Evolutionary conservation across 2,113 vertebrate genomes (phyloP).

Genomic region (Amphiprion ocellaris): DNA sequence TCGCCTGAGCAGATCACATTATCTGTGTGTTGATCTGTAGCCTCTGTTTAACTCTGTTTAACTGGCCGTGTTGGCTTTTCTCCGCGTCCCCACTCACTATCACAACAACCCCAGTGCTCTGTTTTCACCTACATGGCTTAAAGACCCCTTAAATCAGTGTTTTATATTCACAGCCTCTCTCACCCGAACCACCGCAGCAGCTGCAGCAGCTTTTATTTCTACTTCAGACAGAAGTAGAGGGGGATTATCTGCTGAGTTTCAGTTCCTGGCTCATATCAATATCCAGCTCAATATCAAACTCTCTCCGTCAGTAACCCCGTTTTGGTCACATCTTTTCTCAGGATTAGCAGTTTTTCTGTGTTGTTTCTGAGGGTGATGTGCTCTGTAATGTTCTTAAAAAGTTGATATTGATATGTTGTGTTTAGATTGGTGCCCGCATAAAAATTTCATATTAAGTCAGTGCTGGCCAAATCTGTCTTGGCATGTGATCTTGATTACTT

Average conservation of each 20-base stretch:
- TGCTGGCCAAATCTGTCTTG: not conserved
- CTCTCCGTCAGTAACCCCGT: not conserved
- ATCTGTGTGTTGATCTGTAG: constrained; percentile 64
- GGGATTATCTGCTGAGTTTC: not conserved
- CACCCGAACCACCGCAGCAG: constrained; percentile 1
- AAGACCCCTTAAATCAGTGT: constrained; percentile 18
- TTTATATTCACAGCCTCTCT: constrained; percentile 29
- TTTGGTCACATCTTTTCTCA: not conserved
- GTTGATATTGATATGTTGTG: not conserved
- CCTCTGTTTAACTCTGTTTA: constrained; percentile 60
- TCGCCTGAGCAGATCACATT: constrained; percentile 65
- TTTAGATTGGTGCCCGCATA: not conserved
- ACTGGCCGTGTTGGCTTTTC: constrained; percentile 51
- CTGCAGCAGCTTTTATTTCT: constrained; percentile 21
- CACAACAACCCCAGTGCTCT: constrained; percentile 13
- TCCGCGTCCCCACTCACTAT: constrained; percentile 25
- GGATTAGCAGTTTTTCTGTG: too few relatives aligned
- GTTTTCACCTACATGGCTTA: constrained; percentile 24
- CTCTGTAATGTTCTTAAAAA: not conserved
- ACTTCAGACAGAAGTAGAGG: constrained; percentile 31
- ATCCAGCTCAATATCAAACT: not conserved
- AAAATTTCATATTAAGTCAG: not conserved
- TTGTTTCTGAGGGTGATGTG: not conserved
- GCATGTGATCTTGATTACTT: not conserved
- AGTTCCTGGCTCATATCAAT: not conserved